A percentile compares a stretch with the other conserved stretches of the same genome.
These are phyloP conservation scores for Hypolimnas misippus DNA, from an alignment of 2,888 invertebrate genomes.

Conservation along the genomic window DNA sequence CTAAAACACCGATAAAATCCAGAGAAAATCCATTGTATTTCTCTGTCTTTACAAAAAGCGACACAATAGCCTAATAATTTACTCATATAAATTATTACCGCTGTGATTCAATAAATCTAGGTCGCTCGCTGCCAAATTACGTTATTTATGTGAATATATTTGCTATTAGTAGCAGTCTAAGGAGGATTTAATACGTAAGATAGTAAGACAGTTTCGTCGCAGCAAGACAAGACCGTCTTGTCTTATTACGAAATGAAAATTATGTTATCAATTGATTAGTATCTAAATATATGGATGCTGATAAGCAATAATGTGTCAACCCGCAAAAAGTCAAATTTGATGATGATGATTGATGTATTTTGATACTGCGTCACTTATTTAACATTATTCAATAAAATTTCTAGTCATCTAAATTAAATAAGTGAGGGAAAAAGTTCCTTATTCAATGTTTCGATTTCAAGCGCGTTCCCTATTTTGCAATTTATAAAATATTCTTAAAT, in stretches of 20 bases:
- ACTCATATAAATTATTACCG: constrained; percentile 39
- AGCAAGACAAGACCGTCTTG: neutral
- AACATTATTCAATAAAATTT: too few species aligned
- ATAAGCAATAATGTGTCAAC: too few species aligned
- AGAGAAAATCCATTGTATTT: constrained; percentile 12
- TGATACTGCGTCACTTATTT: too few species aligned
- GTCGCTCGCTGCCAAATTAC: constrained; percentile 35
- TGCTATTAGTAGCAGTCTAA: constrained; percentile 27
- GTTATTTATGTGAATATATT: constrained; percentile 37
- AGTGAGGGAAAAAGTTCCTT: too few species aligned
- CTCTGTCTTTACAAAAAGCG: constrained; percentile 35
- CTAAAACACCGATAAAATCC: constrained; percentile 12
- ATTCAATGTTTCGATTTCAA: too few species aligned
- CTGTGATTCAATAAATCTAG: constrained; percentile 28
- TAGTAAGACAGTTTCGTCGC: neutral
- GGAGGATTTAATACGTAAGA: constrained; percentile 7
- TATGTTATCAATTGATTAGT: too few species aligned
- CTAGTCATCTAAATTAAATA: too few species aligned
- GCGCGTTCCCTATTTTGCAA: too few species aligned
- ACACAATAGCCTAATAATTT: constrained; percentile 41
- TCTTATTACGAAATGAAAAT: neutral
- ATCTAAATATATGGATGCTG: too few species aligned
- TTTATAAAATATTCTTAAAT: too few species aligned
- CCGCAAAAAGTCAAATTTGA: too few species aligned
- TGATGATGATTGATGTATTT: too few species aligned